These are phyloP conservation scores for Capitella teleta DNA, from an alignment of 1,140 invertebrate species.

Conservation along the genomic window DNA sequence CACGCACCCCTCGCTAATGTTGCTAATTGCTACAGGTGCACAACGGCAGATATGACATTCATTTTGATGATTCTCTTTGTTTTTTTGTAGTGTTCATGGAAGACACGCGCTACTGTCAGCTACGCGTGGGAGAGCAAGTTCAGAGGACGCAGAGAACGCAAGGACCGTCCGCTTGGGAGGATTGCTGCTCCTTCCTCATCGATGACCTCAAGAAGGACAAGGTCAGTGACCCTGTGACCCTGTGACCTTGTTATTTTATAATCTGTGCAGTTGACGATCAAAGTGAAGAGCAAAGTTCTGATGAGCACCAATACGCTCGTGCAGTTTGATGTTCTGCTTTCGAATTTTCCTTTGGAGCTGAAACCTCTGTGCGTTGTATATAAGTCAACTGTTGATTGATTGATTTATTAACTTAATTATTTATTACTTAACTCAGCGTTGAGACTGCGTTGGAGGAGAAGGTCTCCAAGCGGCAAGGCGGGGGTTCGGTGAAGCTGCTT, in stretches of 20 bases:
- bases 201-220: constrained; percentile 43
- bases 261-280: constrained; percentile 23
- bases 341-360: constrained; percentile 44
- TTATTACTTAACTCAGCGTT: constrained; percentile 33
- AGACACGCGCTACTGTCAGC: constrained; percentile 41
- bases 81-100: constrained; percentile 19
- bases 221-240: constrained; percentile 16
- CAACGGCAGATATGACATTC: no score
- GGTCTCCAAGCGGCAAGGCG: constrained; percentile 31
- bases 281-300: constrained; percentile 45
- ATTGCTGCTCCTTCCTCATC: constrained; percentile 47
- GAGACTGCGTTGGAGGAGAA: constrained; percentile 45
- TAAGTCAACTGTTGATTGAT: background rate
- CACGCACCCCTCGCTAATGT: no score
- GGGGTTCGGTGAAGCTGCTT: constrained; percentile 37
- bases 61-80: background rate
- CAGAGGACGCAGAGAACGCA: constrained; percentile 38
- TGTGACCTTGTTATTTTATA: background rate
- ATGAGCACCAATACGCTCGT: constrained; percentile 46
- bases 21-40: no score
- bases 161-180: constrained; percentile 39
- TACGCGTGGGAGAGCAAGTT: constrained; percentile 43
- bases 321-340: constrained; percentile 43
- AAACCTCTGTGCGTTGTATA: constrained; percentile 41
- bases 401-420: background rate